Percentiles rank a stretch among this genome's conserved stretches.
phyloP scores from a whole-genome alignment of 2,113 vertebrate species.

The Prunella himalayana region DNA sequence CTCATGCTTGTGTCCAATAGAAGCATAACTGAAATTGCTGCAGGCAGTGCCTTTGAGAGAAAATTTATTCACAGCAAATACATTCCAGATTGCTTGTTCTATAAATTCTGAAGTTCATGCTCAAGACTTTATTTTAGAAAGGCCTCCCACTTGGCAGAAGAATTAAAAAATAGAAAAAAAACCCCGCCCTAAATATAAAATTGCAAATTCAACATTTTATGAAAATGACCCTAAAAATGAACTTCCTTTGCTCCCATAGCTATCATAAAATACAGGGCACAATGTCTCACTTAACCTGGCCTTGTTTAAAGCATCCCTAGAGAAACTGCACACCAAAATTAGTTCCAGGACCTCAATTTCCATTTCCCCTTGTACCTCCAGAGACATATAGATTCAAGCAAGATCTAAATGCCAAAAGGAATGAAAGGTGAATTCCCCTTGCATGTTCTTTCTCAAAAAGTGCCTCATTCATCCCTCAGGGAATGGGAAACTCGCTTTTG shows the following conservation, averaged over 20 bases:
- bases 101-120: not conserved
- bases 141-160: not conserved
- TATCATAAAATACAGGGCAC: not conserved
- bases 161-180: not conserved
- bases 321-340: not conserved
- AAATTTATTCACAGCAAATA: not conserved
- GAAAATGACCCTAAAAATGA: not conserved
- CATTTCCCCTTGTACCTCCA: not conserved
- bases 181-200: accelerated
- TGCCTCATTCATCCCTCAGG: not conserved
- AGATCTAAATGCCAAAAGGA: not conserved
- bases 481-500: not conserved
- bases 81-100: not conserved
- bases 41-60: not conserved
- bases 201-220: not conserved
- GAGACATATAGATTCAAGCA: not conserved
- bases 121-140: not conserved
- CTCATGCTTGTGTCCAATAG: not conserved
- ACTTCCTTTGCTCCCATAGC: not conserved
- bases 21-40: not conserved
- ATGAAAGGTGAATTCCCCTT: not conserved
- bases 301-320: not conserved
- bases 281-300: not conserved
- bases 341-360: not conserved
- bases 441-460: not conserved